Conservation (phyloP, 2,888 invertebrate genomes). For the Abrostola tripartita region DNA sequence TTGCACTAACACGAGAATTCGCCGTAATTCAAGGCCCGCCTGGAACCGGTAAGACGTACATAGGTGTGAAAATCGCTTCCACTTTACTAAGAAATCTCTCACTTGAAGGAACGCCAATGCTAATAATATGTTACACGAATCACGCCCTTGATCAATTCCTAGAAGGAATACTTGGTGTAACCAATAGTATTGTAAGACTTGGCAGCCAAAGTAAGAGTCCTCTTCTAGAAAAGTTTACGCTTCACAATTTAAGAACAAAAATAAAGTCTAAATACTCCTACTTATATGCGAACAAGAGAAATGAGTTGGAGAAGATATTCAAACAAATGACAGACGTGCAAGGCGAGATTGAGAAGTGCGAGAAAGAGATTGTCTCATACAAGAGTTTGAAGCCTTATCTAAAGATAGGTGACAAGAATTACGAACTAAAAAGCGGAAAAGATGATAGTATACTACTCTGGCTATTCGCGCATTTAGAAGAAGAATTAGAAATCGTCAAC, state of each 20-base stretch:
- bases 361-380: slow-evolving; percentile 74
- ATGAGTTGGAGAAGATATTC: slow-evolving; percentile 72
- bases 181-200: slow-evolving; percentile 90
- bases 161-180: slow-evolving; percentile 89
- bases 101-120: slow-evolving; percentile 89
- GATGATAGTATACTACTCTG: slow-evolving; percentile 76
- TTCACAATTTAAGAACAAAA: slow-evolving; percentile 75
- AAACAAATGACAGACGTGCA: slow-evolving; percentile 77
- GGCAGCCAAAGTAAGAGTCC: slow-evolving; percentile 91
- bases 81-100: slow-evolving; percentile 90
- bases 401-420: slow-evolving; percentile 61
- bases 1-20: slow-evolving; percentile 91
- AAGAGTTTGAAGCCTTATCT: slow-evolving; percentile 70
- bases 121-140: slow-evolving; percentile 95
- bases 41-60: slow-evolving; percentile 95
- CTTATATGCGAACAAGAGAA: slow-evolving; percentile 71
- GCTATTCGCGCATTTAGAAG: slow-evolving; percentile 73
- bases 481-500: slow-evolving; percentile 48
- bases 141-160: slow-evolving; percentile 96
- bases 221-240: slow-evolving; percentile 84
- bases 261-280: slow-evolving; percentile 77
- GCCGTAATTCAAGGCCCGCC: slow-evolving; percentile 95
- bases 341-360: slow-evolving; percentile 79
- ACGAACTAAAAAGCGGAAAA: slow-evolving; percentile 64
- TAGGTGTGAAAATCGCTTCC: slow-evolving; percentile 92